Evolutionary conservation across 2,888 invertebrate genomes (phyloP), one percentile per base, ranked within the genome.

Genomic region (Ernsta delagoae): DNA sequence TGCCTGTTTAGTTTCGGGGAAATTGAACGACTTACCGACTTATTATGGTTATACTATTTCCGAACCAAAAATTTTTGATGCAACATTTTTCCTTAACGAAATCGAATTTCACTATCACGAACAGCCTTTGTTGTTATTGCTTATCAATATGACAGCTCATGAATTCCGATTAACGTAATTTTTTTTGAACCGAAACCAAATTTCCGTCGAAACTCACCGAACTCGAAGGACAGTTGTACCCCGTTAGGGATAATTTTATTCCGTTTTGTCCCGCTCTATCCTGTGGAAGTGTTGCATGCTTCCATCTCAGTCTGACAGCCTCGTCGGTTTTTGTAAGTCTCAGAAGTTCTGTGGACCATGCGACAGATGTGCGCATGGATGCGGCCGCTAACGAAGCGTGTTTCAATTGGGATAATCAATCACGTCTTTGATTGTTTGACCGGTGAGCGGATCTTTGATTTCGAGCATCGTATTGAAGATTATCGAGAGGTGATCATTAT

Each of bases 311-410:
- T 90, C 85, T 77, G 74, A 72, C 76, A 71, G 78, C 77, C 83
- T 79, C 83, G 88, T 89, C 89, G 79, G 86, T 91, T 92, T 92
- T 92, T 90, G 88, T 92, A 77, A 84, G 87, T 80, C 85, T 90
- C 89, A 87, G 80, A 88, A 88, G 90, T 86, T 90, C 87, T 77
- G 75, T 87, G 87, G 83, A 90, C 82, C 92, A 88, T 92, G 84
- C 86, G 91, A 92, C 92, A 92, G 92, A 91, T 92, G 92, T 84
- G 90, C 89, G 92, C 92, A 84, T 89, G 90, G 87, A 79, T 89
- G 91, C 84, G 88, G 88, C 83, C 83, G 80, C 83, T 90, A 92
- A 92, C 92, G 90, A 92, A 89, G 86, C 92, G 83, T 89, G 86
- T 83, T 86, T 86, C 84, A 84, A 90, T 90, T 84, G 85, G 86